Percentiles rank a stretch among this genome's conserved stretches.
phyloP scores from a whole-genome alignment of 92 coral and sea anemone species.

The Nematostella vectensis region DNA sequence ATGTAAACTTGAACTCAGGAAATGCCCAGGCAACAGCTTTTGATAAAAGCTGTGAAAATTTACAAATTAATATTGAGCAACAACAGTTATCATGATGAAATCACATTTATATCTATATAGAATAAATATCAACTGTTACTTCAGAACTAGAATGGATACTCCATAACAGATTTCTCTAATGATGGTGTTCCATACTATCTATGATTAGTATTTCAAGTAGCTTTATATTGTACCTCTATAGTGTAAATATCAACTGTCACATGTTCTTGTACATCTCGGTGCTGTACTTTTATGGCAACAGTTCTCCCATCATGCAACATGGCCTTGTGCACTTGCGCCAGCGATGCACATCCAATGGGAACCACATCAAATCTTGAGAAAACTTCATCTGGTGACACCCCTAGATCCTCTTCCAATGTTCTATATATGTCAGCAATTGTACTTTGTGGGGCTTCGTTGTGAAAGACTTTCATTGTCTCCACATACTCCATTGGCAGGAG shows the following conservation, averaged over 20 bases:
- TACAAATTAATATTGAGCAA: not conserved
- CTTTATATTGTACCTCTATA: constrained; percentile 49
- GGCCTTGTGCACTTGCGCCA: constrained; percentile 98
- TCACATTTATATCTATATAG: no score
- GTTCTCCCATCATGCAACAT: constrained; percentile 69
- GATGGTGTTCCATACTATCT: no score
- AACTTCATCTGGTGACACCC: constrained; percentile 44
- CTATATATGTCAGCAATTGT: constrained; percentile 48
- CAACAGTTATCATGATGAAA: not conserved
- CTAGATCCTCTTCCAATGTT: constrained; percentile 73
- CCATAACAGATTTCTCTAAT: no score
- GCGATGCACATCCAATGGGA: constrained; percentile 89
- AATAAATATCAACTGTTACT: not conserved
- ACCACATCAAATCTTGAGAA: constrained; percentile 64
- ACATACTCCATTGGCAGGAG: constrained; percentile 87
- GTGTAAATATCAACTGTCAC: constrained; percentile 86
- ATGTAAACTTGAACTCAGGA: constrained; percentile 83
- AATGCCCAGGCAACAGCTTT: constrained; percentile 74
- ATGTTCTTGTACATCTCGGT: constrained; percentile 88
- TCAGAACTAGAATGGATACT: not conserved
- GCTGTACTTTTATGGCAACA: constrained; percentile 96
- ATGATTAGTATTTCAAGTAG: not conserved
- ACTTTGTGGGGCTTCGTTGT: constrained; percentile 88
- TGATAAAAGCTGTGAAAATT: constrained; percentile 53
- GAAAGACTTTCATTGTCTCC: constrained; percentile 85